Percentiles rank a stretch among this genome's conserved stretches.
These are phyloP conservation scores for Colossoma macropomum DNA, from an alignment of 2,113 vertebrate species.

Conservation along the genomic window DNA sequence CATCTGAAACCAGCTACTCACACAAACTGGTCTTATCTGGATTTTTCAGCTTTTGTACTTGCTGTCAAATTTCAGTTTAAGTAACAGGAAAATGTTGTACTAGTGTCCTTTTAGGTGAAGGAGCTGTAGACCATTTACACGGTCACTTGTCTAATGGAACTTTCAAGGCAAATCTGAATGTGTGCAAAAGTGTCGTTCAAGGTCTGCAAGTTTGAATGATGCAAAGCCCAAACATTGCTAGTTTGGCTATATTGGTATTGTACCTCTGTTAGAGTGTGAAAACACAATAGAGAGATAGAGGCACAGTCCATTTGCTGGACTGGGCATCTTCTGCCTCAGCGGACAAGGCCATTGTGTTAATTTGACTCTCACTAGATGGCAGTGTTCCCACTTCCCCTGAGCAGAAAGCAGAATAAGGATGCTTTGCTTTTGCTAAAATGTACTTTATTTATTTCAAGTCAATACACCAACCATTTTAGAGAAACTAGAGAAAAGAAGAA, in stretches of 20 bases:
- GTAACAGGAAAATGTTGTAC: no score
- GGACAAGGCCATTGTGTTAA: background rate
- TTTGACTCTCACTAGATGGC: slow-evolving; percentile 74
- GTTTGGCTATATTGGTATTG: no score
- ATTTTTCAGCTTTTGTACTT: no score
- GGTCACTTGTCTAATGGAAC: no score
- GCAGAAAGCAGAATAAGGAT: background rate
- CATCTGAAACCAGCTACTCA: no score
- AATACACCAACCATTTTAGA: background rate
- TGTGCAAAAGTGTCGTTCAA: background rate
- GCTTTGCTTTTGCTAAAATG: background rate
- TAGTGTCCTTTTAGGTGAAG: no score
- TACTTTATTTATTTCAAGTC: background rate
- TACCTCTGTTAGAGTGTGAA: no score
- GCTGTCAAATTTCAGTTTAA: no score
- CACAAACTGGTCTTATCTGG: no score
- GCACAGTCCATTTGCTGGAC: slow-evolving; percentile 19
- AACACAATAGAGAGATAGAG: no score
- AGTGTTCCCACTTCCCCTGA: slow-evolving; percentile 70
- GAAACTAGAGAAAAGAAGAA: background rate
- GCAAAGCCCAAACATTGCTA: background rate
- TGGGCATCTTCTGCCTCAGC: background rate
- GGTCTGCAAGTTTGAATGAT: slow-evolving; percentile 1
- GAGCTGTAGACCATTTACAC: no score
- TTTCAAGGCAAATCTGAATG: background rate